phyloP scores from a whole-genome alignment of 2,797 vertebrate genomes.

The Eleutherodactylus coqui region DNA sequence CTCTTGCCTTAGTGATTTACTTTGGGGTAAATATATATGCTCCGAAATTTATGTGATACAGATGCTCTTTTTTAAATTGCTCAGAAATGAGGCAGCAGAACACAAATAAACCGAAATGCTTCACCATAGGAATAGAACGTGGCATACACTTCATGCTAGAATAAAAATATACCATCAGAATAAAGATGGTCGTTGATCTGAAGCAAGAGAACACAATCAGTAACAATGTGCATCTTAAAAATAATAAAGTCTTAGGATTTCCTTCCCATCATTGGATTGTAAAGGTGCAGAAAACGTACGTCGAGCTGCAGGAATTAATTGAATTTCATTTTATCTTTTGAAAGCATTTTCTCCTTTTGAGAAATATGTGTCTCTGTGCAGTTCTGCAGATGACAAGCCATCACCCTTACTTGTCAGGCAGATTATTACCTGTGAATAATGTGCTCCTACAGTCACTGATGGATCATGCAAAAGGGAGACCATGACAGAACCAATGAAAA shows the following conservation, averaged over 20 bases:
- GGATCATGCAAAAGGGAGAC: slow-evolving; percentile 39
- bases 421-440: slow-evolving; percentile 55
- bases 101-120: neutral
- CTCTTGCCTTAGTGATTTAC: neutral
- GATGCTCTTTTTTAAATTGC: neutral
- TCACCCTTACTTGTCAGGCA: slow-evolving; percentile 50
- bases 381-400: slow-evolving; percentile 48
- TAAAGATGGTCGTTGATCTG: neutral
- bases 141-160: neutral
- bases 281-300: neutral
- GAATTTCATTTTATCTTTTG: slow-evolving; percentile 14
- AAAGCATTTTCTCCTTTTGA: slow-evolving; percentile 36
- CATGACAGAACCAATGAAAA: slow-evolving; percentile 44
- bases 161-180: slow-evolving; percentile 2
- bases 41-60: neutral
- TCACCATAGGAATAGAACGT: neutral
- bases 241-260: neutral
- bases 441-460: slow-evolving; percentile 16
- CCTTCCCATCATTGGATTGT: neutral
- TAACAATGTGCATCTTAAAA: neutral
- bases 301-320: neutral
- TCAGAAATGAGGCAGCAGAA: neutral
- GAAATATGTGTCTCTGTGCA: slow-evolving; percentile 11
- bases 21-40: neutral
- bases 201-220: neutral